These are phyloP conservation scores for Parthenolecanium corni DNA, from an alignment of 2,888 invertebrate species.

Conservation along the genomic window DNA sequence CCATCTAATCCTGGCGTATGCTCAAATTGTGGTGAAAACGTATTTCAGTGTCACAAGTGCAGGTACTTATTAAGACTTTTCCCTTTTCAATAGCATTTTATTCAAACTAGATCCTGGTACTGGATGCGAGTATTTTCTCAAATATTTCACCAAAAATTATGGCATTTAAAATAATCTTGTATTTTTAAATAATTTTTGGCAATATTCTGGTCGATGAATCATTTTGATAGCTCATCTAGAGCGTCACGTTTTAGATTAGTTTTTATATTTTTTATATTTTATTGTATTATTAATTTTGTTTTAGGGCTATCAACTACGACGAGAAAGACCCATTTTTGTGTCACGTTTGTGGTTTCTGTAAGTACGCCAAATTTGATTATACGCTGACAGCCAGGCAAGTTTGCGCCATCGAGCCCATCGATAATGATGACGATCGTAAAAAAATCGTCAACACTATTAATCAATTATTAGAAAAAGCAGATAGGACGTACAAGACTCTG, in stretches of 20 bases:
- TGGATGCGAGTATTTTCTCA: too few relatives aligned
- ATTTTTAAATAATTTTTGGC: too few relatives aligned
- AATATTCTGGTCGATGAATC: too few relatives aligned
- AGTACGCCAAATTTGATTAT: constrained; percentile 97
- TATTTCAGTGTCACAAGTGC: constrained; percentile 98
- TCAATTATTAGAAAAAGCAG: constrained; percentile 82
- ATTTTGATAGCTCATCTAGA: too few relatives aligned
- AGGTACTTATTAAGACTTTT: constrained; percentile 42
- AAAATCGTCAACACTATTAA: constrained; percentile 89
- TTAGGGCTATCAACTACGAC: constrained; percentile 92
- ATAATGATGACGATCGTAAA: constrained; percentile 90
- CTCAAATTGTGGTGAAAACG: constrained; percentile 94
- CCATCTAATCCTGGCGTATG: constrained; percentile 97
- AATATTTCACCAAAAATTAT: too few relatives aligned
- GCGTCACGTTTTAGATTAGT: too few relatives aligned
- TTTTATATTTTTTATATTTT: too few relatives aligned
- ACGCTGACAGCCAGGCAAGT: constrained; percentile 80
- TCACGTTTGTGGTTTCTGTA: constrained; percentile 97
- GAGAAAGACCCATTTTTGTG: constrained; percentile 98
- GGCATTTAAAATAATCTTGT: too few relatives aligned
- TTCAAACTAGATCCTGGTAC: too few relatives aligned
- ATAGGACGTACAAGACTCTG: constrained; percentile 81
- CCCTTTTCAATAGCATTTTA: too few relatives aligned
- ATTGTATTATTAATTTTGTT: too few relatives aligned
- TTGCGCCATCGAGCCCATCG: constrained; percentile 94